Evolutionary conservation across 2,888 invertebrate species (phyloP), one percentile per base, ranked within the genome.

Genomic region (Myopa tessellatipennis): DNA sequence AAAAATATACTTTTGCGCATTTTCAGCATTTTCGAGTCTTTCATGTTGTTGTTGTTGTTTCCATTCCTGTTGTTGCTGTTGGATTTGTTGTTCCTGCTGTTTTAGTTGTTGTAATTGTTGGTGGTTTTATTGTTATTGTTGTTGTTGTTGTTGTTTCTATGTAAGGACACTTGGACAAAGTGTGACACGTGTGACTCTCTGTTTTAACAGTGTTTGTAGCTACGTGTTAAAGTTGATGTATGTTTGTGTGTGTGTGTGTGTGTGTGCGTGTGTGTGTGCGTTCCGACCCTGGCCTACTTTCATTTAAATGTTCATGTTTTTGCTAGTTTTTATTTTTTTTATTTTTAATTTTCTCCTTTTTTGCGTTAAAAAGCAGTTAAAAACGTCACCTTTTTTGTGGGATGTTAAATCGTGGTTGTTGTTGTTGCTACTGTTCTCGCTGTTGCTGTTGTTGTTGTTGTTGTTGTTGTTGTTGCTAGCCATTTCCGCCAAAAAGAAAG

Each of bases 281-380:
- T 50, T 63, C 45, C 67, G 79, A 74, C 79, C 80, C 61, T 79
- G 80, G 74, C 78, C 80, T 77, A 77, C 73, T 75, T 77, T 73
- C 61, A 55, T 45, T 45, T 45, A 45, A 45, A 45, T 45, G 45
- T 45, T 10, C 6, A 45, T 45, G 3, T 45, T 45, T 45, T 8
- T 45, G 26, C 26, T 26, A 26, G 26, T 26, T 26, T 26, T 26
- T 26, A 26, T 45, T 45, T 45, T 6, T 45, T 2, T 3, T 45
- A 45, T 0, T 45, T 45, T 10, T 45, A 45, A 10, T 45, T 45
- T 45, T 10, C 10, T 45, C 10, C 45, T 45, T 45, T 45, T 45
- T 10, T 10, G 45, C 45, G 7, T 45, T 45, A 6, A 40, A 40
- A 40, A 4, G 40, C 12, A 16, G 38, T 68, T 68, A 5, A 45